Evolutionary conservation across 2,888 invertebrate genomes (phyloP).

Genomic region (Trachelus troglodyta): DNA sequence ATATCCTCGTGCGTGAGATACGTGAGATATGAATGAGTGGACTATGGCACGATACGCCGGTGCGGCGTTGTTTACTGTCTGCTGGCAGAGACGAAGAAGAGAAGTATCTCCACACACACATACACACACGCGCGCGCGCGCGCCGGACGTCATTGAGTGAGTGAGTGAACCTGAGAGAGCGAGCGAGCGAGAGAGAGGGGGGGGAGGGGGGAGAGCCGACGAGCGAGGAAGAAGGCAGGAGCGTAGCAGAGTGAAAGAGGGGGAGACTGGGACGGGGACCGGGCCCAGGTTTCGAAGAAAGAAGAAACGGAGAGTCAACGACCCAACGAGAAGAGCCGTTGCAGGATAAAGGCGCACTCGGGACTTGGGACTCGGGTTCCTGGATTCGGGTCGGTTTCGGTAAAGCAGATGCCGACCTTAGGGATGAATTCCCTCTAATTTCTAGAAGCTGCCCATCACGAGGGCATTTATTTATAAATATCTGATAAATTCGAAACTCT

Average conservation of each 20-base stretch:
- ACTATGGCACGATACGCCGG: slow-evolving; percentile 23
- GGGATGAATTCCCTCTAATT: too few species aligned
- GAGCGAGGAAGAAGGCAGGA: slow-evolving; percentile 15
- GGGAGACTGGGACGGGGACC: slow-evolving; percentile 41
- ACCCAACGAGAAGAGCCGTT: slow-evolving; percentile 52
- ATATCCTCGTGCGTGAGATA: slow-evolving; percentile 44
- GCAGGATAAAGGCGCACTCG: slow-evolving; percentile 45
- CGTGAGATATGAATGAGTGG: slow-evolving; percentile 50
- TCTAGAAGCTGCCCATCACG: too few species aligned
- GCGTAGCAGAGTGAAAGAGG: slow-evolving; percentile 30
- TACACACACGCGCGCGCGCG: slow-evolving; percentile 35
- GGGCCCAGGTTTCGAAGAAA: slow-evolving; percentile 59
- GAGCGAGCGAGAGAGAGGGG: slow-evolving; percentile 7
- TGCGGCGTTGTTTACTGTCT: slow-evolving; percentile 58
- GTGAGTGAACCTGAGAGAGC: slow-evolving; percentile 1
- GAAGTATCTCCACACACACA: slow-evolving; percentile 38
- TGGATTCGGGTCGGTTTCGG: too few species aligned
- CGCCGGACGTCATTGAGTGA: slow-evolving; percentile 26
- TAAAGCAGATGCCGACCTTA: too few species aligned
- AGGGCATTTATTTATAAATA: too few species aligned
- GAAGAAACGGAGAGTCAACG: slow-evolving; percentile 62
- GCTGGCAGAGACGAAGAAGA: slow-evolving; percentile 40
- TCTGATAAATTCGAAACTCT: too few species aligned
- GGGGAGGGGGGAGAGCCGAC: neutral
- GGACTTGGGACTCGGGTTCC: slow-evolving; percentile 12